Evolutionary conservation across 2,113 vertebrate species (phyloP), one percentile per base, ranked within the genome.

Genomic region (Fregata magnificens): DNA sequence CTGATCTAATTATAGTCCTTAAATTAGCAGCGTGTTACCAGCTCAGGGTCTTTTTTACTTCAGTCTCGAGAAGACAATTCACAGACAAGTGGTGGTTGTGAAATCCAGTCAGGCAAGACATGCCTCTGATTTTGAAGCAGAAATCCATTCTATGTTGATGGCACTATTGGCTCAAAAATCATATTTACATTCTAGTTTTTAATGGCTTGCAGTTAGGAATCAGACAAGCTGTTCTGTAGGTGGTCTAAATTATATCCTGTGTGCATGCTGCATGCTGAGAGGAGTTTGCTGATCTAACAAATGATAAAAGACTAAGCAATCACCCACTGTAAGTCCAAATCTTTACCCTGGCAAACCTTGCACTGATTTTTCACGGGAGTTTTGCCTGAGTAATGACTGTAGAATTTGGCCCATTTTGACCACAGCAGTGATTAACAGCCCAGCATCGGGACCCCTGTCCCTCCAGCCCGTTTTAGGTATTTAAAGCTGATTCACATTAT

Each of bases 141-240:
- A 93, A 95, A 67, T 65, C 28, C 76, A 73, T 58, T 59, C 53
- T 45, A 12, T 32, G 65, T 66, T 83, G 94, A 96, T 96, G 89
- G 78, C 86, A 95, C 53, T 88, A 28, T 73, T 93, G 87, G 94
- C 89, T 95, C 84, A 91, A 90, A 73, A 93, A 80, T 87, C 94
- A 83, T 94, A 93, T 96, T 96, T 97, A 95, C 84, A 91, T 96
- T 96, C 94, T 95, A 31, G 81, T 58, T 93, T 96, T 95, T 96
- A 94, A 96, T 91, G 94, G 66, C 71, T 81, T 88, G 82, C 94
- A 86, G 94, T 91, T 91, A 90, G 78, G 93, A 93, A 93, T 93
- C 91, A 94, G 89, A 77, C 84, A 88, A 94, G 89, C 94, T 90
- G 74, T 93, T 95, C 91, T 36, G 91, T 96, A 97, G 97, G 97